Evolutionary conservation across 2,888 invertebrate species (phyloP).

Genomic region (Cyaniris semiargus): DNA sequence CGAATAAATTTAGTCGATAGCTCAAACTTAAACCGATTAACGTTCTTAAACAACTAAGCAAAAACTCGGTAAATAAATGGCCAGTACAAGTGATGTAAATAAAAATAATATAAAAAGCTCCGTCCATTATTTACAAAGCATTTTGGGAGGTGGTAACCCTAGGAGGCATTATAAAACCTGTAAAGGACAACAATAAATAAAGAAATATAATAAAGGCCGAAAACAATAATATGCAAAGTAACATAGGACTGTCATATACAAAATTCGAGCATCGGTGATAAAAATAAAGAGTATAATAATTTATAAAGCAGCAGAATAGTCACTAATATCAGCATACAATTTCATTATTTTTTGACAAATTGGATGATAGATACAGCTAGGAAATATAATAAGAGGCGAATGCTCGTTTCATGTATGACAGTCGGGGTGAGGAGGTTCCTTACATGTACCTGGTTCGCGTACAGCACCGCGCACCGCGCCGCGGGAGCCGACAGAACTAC

Average conservation of each 20-base stretch:
- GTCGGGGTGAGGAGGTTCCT: neutral
- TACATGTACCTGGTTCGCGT: slow-evolving; percentile 4
- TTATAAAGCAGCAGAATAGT: neutral
- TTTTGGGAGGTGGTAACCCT: slow-evolving; percentile 60
- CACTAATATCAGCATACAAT: neutral
- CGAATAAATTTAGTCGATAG: slow-evolving; percentile 53
- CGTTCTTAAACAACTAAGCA: slow-evolving; percentile 57
- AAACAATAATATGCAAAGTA: slow-evolving; percentile 29
- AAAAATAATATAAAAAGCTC: slow-evolving; percentile 56
- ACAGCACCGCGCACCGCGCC: slow-evolving; percentile 9
- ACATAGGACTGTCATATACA: slow-evolving; percentile 14
- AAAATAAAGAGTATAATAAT: neutral
- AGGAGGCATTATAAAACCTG: slow-evolving; percentile 44
- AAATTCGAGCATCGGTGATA: slow-evolving; percentile 3
- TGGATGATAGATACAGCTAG: neutral
- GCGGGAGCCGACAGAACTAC: slow-evolving; percentile 46
- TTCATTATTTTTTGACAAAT: neutral
- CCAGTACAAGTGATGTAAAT: slow-evolving; percentile 57
- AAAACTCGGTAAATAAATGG: slow-evolving; percentile 49
- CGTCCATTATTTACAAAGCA: slow-evolving; percentile 66
- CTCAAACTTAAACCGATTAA: slow-evolving; percentile 58
- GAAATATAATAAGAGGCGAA: neutral
- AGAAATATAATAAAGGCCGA: slow-evolving; percentile 21
- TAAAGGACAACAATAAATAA: slow-evolving; percentile 32
- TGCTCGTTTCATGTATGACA: neutral